Evolutionary conservation across 2,888 invertebrate species (phyloP).

Genomic region (Cosmopolites sordidus): DNA sequence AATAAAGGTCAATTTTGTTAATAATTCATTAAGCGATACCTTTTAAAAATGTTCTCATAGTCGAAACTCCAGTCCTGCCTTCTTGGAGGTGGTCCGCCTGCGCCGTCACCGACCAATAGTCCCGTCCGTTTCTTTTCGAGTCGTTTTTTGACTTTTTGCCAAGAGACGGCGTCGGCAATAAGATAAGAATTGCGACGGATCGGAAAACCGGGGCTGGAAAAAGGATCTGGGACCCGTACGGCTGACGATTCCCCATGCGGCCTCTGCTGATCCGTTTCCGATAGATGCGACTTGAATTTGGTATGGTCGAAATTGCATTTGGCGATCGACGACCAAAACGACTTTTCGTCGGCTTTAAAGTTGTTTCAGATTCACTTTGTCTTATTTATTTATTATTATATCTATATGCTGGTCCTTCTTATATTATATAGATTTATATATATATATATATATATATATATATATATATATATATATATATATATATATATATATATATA

Average conservation of each 20-base stretch:
- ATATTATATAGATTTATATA: no score
- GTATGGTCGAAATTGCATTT: slow-evolving; percentile 19
- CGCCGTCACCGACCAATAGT: slow-evolving; percentile 10
- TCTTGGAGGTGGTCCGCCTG: slow-evolving; percentile 11
- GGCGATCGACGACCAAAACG: neutral
- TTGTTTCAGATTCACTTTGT: no score
- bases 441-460: no score
- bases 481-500: no score
- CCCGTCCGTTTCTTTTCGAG: neutral
- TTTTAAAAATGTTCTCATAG: no score
- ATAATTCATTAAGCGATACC: no score
- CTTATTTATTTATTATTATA: no score
- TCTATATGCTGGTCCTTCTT: no score
- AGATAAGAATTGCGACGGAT: neutral
- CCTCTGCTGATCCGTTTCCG: neutral
- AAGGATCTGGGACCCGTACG: neutral
- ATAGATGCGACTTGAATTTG: slow-evolving; percentile 19
- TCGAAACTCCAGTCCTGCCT: slow-evolving; percentile 7
- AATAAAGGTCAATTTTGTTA: no score
- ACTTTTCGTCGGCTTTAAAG: no score
- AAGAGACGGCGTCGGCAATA: neutral
- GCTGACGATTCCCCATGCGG: neutral
- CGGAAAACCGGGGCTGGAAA: neutral
- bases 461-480: no score
- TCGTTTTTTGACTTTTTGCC: slow-evolving; percentile 1